Conservation (phyloP, 2,797 vertebrate species). For the Eptatretus atami region DNA sequence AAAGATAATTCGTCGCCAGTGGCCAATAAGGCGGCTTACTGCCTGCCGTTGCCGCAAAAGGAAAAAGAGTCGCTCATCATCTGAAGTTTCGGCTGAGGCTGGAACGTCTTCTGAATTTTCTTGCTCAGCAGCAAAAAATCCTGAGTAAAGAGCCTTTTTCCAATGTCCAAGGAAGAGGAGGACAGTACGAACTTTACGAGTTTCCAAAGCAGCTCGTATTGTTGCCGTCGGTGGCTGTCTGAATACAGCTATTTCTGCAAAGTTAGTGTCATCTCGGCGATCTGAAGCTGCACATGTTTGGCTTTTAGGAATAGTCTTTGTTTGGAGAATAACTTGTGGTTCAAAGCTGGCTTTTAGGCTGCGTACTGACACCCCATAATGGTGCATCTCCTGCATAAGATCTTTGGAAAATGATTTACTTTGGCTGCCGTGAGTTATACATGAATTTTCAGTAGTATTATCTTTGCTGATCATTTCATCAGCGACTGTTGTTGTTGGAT, state of each 20-base stretch:
- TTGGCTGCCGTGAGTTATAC: too few species aligned
- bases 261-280: too few species aligned
- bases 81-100: slow-evolving; percentile 13
- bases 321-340: slow-evolving; percentile 8
- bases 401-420: slow-evolving; percentile 17
- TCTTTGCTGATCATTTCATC: too few species aligned
- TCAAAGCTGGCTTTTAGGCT: slow-evolving; percentile 70
- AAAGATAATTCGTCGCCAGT: slow-evolving; percentile 49
- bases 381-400: slow-evolving; percentile 46
- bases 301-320: too few species aligned
- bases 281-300: too few species aligned
- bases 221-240: not conserved
- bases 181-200: slow-evolving; percentile 50
- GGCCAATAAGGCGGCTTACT: slow-evolving; percentile 40
- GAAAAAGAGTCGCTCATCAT: slow-evolving; percentile 30
- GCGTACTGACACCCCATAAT: slow-evolving; percentile 59
- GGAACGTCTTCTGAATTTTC: slow-evolving; percentile 10
- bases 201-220: slow-evolving; percentile 31
- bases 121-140: slow-evolving; percentile 16
- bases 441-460: too few species aligned
- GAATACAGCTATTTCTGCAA: too few species aligned
- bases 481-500: too few species aligned
- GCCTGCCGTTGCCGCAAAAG: slow-evolving; percentile 45
- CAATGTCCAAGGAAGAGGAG: slow-evolving; percentile 73
- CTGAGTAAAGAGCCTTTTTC: slow-evolving; percentile 39